phyloP scores from a whole-genome alignment of 2,888 invertebrate species.

The Choristoneura rosaceana region DNA sequence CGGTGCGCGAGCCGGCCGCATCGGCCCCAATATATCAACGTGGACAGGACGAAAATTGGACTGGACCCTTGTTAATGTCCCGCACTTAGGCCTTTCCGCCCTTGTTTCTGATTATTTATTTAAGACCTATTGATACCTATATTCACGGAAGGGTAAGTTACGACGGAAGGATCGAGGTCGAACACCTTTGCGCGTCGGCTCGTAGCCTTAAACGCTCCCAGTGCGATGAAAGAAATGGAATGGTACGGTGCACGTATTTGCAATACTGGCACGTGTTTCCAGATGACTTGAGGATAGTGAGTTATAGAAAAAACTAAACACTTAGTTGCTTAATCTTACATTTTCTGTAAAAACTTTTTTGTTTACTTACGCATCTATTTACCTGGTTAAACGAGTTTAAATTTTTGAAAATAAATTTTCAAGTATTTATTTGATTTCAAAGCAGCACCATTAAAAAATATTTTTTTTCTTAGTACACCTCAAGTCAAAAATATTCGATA shows the following conservation, averaged over 20 bases:
- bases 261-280: neutral
- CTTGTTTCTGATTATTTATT: conserved; percentile 82
- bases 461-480: too few species aligned
- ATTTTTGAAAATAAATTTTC: too few species aligned
- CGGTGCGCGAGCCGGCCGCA: conserved; percentile 53
- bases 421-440: too few species aligned
- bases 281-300: neutral
- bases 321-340: neutral
- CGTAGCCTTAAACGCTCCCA: neutral
- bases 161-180: conserved; percentile 29
- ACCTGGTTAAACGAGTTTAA: too few species aligned
- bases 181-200: conserved; percentile 28
- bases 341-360: too few species aligned
- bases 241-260: conserved; percentile 7
- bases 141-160: conserved; percentile 52
- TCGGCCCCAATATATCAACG: conserved; percentile 83
- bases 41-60: conserved; percentile 85
- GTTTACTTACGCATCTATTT: too few species aligned
- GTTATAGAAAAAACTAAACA: neutral
- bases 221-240: conserved; percentile 3
- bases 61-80: conserved; percentile 84
- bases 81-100: conserved; percentile 78
- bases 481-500: too few species aligned
- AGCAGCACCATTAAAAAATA: too few species aligned
- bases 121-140: conserved; percentile 78